phyloP scores from a whole-genome alignment of 2,113 vertebrate species.

The Mobula hypostoma region DNA sequence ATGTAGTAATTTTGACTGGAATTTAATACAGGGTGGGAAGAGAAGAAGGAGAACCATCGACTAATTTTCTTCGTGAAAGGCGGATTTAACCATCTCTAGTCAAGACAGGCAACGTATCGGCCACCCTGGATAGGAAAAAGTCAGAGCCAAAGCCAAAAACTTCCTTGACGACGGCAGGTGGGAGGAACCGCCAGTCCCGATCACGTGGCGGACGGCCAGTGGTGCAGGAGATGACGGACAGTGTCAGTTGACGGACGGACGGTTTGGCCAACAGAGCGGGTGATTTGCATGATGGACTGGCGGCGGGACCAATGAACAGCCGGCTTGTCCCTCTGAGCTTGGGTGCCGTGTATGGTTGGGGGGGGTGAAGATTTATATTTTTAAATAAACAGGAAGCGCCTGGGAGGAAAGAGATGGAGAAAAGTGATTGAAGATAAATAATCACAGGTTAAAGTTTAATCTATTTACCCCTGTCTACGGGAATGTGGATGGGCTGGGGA shows the following conservation, averaged over 20 bases:
- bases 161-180: conserved; percentile 7
- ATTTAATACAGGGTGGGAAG: too few relatives aligned
- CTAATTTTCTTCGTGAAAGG: neutral
- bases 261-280: neutral
- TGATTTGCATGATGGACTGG: too few relatives aligned
- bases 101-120: neutral
- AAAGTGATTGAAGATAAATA: neutral
- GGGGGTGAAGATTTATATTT: neutral
- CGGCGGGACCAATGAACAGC: too few relatives aligned
- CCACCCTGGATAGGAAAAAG: too few relatives aligned
- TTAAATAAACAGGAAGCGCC: conserved; percentile 21
- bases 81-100: neutral
- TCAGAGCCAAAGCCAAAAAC: neutral
- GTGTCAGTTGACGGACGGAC: neutral
- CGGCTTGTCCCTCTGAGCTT: too few relatives aligned
- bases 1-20: too few relatives aligned
- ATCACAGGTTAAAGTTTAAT: neutral
- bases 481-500: too few relatives aligned
- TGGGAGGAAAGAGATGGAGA: neutral
- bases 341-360: too few relatives aligned
- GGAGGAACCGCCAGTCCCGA: neutral
- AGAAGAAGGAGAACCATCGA: too few relatives aligned
- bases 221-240: neutral
- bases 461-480: neutral
- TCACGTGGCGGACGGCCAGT: neutral